phyloP scores from a whole-genome alignment of 2,888 invertebrate species.

The Seira musarum region DNA sequence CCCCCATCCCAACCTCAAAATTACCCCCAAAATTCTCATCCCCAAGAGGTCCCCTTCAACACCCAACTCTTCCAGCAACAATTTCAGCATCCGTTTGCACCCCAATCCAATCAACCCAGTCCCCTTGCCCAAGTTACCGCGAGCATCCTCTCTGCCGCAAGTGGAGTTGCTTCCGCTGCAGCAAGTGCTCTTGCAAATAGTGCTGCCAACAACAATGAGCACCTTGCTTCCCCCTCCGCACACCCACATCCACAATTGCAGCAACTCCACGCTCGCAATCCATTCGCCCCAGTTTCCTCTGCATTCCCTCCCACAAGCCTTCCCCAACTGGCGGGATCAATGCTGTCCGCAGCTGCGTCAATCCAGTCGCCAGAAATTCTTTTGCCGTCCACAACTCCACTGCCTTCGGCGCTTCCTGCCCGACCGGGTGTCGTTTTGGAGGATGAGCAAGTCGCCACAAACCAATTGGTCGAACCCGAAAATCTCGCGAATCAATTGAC shows the following conservation, averaged over 20 bases:
- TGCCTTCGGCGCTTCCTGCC: background rate
- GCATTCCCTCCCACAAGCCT: too few species aligned
- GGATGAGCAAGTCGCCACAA: conserved; percentile 9
- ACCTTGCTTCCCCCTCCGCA: background rate
- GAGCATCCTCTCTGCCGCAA: background rate
- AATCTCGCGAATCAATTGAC: conserved; percentile 26
- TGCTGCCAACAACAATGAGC: background rate
- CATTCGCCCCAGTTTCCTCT: too few species aligned
- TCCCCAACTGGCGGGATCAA: too few species aligned
- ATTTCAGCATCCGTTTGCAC: conserved; percentile 32
- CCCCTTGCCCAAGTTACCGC: conserved; percentile 25
- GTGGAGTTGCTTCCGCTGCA: conserved; percentile 6
- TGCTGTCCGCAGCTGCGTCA: background rate
- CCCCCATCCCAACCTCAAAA: background rate
- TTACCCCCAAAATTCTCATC: background rate
- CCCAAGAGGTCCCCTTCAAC: conserved; percentile 3
- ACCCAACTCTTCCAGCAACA: conserved; percentile 31
- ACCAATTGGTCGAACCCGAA: conserved; percentile 22
- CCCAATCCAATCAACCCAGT: background rate
- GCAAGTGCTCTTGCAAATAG: background rate
- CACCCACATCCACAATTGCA: too few species aligned
- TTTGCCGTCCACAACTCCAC: background rate
- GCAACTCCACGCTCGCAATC: too few species aligned
- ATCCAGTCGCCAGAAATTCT: background rate
- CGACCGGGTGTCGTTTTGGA: conserved; percentile 22